Evolutionary conservation across 35 echinoderm and acorn worm genomes (phyloP), one percentile per base, ranked within the genome.

Genomic region (Lytechinus pictus): DNA sequence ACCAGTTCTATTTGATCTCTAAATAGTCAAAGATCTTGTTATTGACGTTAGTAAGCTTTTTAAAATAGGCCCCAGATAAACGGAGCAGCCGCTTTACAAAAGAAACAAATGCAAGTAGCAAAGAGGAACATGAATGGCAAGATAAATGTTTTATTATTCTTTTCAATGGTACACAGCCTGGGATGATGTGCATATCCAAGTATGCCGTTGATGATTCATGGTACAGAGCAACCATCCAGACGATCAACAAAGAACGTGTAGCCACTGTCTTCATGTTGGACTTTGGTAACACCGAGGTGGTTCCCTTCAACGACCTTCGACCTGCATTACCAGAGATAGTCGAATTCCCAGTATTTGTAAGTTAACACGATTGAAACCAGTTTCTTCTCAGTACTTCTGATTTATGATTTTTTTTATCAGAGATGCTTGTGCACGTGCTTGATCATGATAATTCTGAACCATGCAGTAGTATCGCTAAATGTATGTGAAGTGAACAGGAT

Each of bases 251-350:
- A 10, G 29, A 54, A 57, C 53, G 52, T 14, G 11, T 19, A 4
- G 52, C 52, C 53, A 93, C 92, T 16, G 92, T 93, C 29, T 57
- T 33, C 54, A 54, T 93, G 92, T 11, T 93, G 92, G 92, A 93
- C 54, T 93, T 93, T n/a, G 92, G 92, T 11, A 93, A 93, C 53
- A 54, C n/a, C 21, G 92, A 93, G 54, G n/a, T 57, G 52, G 92
- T 93, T 27, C 10, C 92, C 55, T 28, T 21, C 55, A 54, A 12
- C n/a, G 53, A 93, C 54, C 92, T 93, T 19, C 28, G 53, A 93
- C 92, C 54, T 11, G 92, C 92, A 53, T 53, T 54, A 5, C 13
- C 92, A 93, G 92, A 93, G 11, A 55, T 93, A 2, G 57, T 93
- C 9, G 21, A 54, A 12, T 53, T 93, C 53, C 92, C 92, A 93